Conservation (phyloP, 2,888 invertebrate genomes). For the Mythimna loreyi region DNA sequence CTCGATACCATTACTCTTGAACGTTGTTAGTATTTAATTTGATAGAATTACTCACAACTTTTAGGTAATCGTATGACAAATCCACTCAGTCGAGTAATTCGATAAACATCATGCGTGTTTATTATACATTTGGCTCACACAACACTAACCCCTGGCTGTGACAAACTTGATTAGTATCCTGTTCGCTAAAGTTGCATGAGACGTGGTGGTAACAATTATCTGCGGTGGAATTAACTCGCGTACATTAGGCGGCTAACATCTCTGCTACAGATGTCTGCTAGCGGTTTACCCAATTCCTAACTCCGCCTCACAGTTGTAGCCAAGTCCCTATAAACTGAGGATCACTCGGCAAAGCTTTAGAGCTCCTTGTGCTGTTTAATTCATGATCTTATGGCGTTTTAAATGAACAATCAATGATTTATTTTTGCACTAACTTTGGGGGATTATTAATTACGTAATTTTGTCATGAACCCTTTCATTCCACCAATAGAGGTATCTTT, state of each 20-base stretch:
- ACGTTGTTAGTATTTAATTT: background rate
- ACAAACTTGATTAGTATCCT: constrained; percentile 45
- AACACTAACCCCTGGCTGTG: constrained; percentile 17
- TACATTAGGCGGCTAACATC: constrained; percentile 53
- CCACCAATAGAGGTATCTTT: too few species aligned
- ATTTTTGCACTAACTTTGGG: background rate
- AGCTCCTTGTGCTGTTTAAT: constrained; percentile 30
- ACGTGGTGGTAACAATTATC: constrained; percentile 26
- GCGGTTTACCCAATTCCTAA: constrained; percentile 56
- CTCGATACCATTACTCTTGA: constrained; percentile 2
- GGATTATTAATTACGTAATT: too few species aligned
- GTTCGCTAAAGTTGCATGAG: constrained; percentile 25
- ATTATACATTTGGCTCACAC: constrained; percentile 1
- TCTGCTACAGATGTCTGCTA: constrained; percentile 47
- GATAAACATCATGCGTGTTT: constrained; percentile 8
- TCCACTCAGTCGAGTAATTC: constrained; percentile 27
- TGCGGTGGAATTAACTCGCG: constrained; percentile 48
- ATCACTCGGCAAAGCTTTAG: constrained; percentile 45
- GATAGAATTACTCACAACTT: background rate
- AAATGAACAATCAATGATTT: constrained; percentile 3
- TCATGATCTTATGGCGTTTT: constrained; percentile 5
- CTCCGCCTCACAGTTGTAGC: constrained; percentile 41
- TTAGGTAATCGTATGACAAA: background rate
- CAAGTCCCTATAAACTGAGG: constrained; percentile 33
- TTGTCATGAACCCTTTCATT: too few species aligned